Base-by-base conservation (phyloP, 2,888 invertebrate species). In the Sesamia inferens region DNA sequence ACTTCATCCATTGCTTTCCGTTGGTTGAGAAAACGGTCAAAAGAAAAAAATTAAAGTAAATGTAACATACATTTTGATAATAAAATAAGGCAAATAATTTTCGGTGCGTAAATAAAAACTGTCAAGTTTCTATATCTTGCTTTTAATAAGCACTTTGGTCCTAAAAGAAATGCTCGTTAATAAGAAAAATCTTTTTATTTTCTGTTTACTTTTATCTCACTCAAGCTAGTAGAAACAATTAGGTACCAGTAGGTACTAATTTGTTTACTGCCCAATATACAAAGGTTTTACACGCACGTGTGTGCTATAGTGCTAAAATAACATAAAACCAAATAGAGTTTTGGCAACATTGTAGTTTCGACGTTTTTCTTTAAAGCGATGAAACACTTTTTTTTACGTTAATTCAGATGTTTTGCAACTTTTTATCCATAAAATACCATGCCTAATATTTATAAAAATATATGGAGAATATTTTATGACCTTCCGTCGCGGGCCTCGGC, bases 151-250 rank as follows among this genome's bases (percentile, higher is more conserved):
- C 3, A 31, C 13, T 58, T 31, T 42, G 19, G 2, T 24, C 31
- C 22, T 47, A 58, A 55, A 22, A 59, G n/a, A n/a, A 58, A 39
- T 14, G 39, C 16, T 31, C 31, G 51, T 44, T 68, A 47, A 65
- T 58, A 68, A 14, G 44, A 68, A 48, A 71, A 71, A 68, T 67
- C 73, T 80, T 81, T 78, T 78, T 68, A 59, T 82, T 68, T 67
- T 16, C 66, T 59, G 22, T 5, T 55, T 44, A 31, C 22, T 13
- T 51, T 68, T 51, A 68, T 64, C 61, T 22, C 67, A 61, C 48
- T 75, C 47, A 13, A 47, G 51, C 13, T 58, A 11, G 68, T 57
- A 59, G 59, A 67, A 82, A 72, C 61, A 78, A 70, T 78, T 68
- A 31, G 8, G 5, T n/a, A 68, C 22, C 24, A 57, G 69, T 14